phyloP scores from a whole-genome alignment of 1,140 invertebrate genomes.

The Drosophila truncata region DNA sequence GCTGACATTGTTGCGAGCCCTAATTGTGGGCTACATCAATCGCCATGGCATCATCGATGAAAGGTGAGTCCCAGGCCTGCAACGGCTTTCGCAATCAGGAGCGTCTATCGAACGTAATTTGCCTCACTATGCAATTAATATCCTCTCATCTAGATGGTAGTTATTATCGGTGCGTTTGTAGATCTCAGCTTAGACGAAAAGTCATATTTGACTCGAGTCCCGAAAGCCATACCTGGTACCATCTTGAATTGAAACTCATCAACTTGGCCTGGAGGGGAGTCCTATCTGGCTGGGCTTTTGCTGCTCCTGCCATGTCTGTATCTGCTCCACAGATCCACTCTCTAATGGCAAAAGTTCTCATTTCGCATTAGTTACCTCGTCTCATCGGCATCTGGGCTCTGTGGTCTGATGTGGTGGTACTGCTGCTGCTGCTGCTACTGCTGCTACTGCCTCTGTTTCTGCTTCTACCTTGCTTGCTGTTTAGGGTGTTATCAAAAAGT shows the following conservation, averaged over 20 bases:
- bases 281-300: not conserved
- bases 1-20: slow-evolving; percentile 87
- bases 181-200: slow-evolving; percentile 1
- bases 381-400: slow-evolving; percentile 53
- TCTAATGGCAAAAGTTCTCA: slow-evolving; percentile 76
- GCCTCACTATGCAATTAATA: slow-evolving; percentile 17
- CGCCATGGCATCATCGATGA: slow-evolving; percentile 87
- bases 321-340: slow-evolving; percentile 47
- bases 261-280: not conserved
- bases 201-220: slow-evolving; percentile 1
- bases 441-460: slow-evolving; percentile 11
- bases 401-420: slow-evolving; percentile 26
- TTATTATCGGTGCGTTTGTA: slow-evolving; percentile 12
- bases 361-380: slow-evolving; percentile 69
- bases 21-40: slow-evolving; percentile 90
- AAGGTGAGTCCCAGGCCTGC: slow-evolving; percentile 76
- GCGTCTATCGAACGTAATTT: slow-evolving; percentile 1
- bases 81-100: not conserved
- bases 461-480: slow-evolving; percentile 35
- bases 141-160: slow-evolving; percentile 4
- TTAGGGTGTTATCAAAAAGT: slow-evolving; percentile 73
- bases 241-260: slow-evolving; percentile 41
- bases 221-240: slow-evolving; percentile 18
- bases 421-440: not conserved
- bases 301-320: slow-evolving; percentile 19